Conservation (phyloP, 1,140 invertebrate species). For the Apis laboriosa region DNA sequence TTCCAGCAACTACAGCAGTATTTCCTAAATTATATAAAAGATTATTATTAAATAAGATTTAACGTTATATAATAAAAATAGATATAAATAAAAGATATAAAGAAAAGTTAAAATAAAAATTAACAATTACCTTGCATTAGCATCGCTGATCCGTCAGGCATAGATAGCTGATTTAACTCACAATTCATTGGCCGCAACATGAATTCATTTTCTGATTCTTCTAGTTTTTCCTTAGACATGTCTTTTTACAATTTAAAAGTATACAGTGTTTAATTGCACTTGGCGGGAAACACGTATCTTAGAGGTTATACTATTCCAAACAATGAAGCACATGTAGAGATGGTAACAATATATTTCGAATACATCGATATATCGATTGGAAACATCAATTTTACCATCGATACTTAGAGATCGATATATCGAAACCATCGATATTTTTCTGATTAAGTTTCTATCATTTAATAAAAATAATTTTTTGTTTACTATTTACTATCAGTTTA, state of each 20-base stretch:
- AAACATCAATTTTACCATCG: no score
- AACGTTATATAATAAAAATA: conserved; percentile 4
- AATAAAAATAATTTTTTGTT: no score
- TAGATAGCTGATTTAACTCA: conserved; percentile 86
- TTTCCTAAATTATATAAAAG: conserved; percentile 82
- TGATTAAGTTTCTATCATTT: no score
- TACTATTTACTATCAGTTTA: no score
- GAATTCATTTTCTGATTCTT: conserved; percentile 58
- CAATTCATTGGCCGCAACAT: conserved; percentile 82
- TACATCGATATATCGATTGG: no score
- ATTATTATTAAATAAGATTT: neutral
- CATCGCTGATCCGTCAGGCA: conserved; percentile 88
- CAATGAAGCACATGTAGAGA: neutral
- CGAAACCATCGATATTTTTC: no score
- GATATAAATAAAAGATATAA: conserved; percentile 1
- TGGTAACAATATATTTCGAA: neutral
- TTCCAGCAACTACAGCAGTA: conserved; percentile 87
- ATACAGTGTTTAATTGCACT: neutral
- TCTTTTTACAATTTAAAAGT: neutral
- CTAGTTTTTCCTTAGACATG: conserved; percentile 53
- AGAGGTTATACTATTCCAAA: conserved; percentile 3
- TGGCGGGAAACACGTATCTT: neutral
- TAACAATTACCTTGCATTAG: conserved; percentile 84
- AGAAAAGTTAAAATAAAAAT: neutral
- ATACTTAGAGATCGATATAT: no score